Evolutionary conservation across 2,797 vertebrate species (phyloP), one percentile per base, ranked within the genome.

Genomic region (Peromyscus eremicus): DNA sequence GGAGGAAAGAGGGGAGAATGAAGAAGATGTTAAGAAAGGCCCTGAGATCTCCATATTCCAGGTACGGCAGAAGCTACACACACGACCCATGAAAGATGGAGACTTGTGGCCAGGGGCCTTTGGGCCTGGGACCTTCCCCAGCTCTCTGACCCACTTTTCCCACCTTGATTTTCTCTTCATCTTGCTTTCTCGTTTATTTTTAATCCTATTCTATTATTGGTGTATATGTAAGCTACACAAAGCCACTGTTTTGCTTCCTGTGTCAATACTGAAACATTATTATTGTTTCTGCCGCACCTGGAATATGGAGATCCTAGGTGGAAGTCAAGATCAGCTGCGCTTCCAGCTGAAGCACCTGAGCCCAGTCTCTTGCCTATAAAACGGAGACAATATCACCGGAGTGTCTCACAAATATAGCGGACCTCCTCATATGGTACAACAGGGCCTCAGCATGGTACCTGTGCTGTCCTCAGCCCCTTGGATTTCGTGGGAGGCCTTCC

Each of bases 381-480:
- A 71, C 11, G 6, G n/a, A 80, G 23, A 37, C 49, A 27, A 2
- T 46, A n/a, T 23, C 14, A 81, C 62, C 40, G 32, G 5, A 2
- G 71, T 16, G 9, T 10, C 9, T 40, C 0, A 0, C 60, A 25
- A 17, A n/a, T 0, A 0, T 21, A 17, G 66, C 10, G 40, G 2
- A 12, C 55, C 75, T 29, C 7, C 40, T 21, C 16, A 2, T 3
- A 1, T 0, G 17, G n/a, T 12, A n/a, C 0, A 14, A 49, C 60
- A 17, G 49, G 34, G 11, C 7, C 89, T 73, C 34, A 52, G 0
- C 16, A 8, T 16, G 1, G 37, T 32, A 27, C 68, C 32, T 6
- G 19, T 21, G 40, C 40, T 83, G 4, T 10, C 37, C 73, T 8
- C 40, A 52, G n/a, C 0, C 0, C 1, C 46, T 34, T 12, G 3